phyloP scores from a whole-genome alignment of 2,113 vertebrate genomes.

The Charina bottae region DNA sequence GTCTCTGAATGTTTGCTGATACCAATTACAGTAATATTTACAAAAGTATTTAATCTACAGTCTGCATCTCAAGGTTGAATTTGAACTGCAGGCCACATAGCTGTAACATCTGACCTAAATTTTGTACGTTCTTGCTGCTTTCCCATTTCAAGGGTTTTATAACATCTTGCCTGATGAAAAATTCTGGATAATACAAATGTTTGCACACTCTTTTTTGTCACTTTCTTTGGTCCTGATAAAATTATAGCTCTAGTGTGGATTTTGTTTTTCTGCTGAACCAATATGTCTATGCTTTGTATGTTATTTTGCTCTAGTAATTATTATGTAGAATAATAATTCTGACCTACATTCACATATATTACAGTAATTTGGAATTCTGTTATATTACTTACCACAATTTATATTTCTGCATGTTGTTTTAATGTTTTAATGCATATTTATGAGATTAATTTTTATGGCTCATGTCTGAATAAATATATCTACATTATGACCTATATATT shows the following conservation, averaged over 20 bases:
- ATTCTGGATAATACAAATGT: background rate
- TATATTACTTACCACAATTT: background rate
- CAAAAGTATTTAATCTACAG: background rate
- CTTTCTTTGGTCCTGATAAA: background rate
- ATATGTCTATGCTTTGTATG: background rate
- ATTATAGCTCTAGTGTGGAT: background rate
- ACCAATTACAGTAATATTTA: background rate
- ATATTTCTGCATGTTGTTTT: background rate
- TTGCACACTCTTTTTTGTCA: background rate
- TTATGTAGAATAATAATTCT: background rate
- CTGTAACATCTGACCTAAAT: background rate
- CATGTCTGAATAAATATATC: background rate
- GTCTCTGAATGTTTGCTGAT: background rate
- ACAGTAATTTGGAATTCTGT: background rate
- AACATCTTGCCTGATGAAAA: background rate
- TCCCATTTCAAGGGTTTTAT: background rate
- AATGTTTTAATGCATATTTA: slow-evolving; percentile 1
- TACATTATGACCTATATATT: background rate
- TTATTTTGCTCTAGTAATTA: background rate
- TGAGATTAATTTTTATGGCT: background rate
- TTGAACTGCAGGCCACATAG: background rate
- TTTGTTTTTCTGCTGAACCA: background rate
- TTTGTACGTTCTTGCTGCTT: background rate
- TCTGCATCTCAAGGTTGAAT: background rate
- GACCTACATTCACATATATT: background rate